Base-by-base conservation (phyloP, 2,797 vertebrate species). In the Galago senegalensis region DNA sequence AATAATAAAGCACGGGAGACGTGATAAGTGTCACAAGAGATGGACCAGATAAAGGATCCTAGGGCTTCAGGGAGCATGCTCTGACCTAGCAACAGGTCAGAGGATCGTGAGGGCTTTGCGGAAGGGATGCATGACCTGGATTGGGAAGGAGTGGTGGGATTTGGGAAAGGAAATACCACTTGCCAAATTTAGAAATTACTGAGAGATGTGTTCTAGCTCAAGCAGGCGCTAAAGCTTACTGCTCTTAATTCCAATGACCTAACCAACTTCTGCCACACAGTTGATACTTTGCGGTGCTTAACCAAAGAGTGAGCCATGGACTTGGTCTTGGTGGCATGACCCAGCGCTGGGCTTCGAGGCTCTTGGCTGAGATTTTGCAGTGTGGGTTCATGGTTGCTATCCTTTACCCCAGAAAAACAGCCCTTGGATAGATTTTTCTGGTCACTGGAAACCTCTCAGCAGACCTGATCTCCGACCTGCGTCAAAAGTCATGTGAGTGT, bases 101-200 rank as follows among this genome's bases (percentile, higher is more conserved):
- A 83, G 61, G 46, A 9, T 16, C 46, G n/a, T 0, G 2, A 56
- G n/a, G 17, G 9, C n/a, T 56, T 60, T 83, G 63, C 53, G 25
- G 63, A 58, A 46, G 27, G 8, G 34, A 25, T 0, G 0, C 5
- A 70, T 53, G 37, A 61, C 63, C 25, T 25, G 25, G 2, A 34
- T 7, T 17, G 34, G 17, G 17, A 85, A 76, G 31, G 40, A 63
- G 23, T 18, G 37, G 12, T 43, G 29, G 3, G 21, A 80, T 53
- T 67, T 27, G 80, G 76, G 17, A 53, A 95, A 73, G 61, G 12
- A 60, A 80, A 13, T 34, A 80, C 80, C 46, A 72, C 60, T 89
- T 93, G 89, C 72, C 63, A 91, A 60, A 76, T 87, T 89, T 58
- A 91, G 89, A 95, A 81, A 72, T 72, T 56, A 76, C 53, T 29